These are phyloP conservation scores for Ophthalmolycus amberensis DNA, from an alignment of 2,113 vertebrate species.

Conservation along the genomic window DNA sequence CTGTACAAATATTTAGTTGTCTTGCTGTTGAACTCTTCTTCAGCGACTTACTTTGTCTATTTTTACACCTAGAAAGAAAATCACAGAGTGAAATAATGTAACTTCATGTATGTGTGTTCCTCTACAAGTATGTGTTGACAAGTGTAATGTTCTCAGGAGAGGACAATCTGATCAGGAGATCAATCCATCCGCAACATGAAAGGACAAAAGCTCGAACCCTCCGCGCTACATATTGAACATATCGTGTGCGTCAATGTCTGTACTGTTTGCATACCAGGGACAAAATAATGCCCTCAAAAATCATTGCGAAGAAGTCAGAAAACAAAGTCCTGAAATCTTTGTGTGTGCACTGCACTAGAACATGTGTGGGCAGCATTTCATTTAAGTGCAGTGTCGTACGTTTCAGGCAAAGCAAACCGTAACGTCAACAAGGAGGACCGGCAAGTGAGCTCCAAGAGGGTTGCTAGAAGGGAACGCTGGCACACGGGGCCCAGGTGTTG, in stretches of 20 bases:
- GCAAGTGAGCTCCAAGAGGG: background rate
- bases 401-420: background rate
- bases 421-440: background rate
- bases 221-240: background rate
- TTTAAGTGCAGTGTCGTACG: background rate
- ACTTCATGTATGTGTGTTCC: background rate
- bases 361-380: too few species aligned
- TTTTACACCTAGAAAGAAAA: too few species aligned
- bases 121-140: background rate
- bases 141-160: conserved; percentile 10
- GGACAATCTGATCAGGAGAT: background rate
- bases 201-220: background rate
- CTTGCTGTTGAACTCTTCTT: background rate
- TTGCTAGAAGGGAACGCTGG: background rate
- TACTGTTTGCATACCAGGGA: background rate
- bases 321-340: background rate
- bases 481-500: too few species aligned
- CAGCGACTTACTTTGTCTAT: background rate
- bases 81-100: too few species aligned
- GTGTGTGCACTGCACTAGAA: background rate
- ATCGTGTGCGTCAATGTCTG: background rate
- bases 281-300: background rate
- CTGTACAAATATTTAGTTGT: background rate
- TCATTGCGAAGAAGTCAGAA: background rate
- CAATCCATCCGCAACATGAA: background rate